Evolutionary conservation across 2,888 invertebrate species (phyloP), one percentile per base, ranked within the genome.

Genomic region (Tiphia femorata): DNA sequence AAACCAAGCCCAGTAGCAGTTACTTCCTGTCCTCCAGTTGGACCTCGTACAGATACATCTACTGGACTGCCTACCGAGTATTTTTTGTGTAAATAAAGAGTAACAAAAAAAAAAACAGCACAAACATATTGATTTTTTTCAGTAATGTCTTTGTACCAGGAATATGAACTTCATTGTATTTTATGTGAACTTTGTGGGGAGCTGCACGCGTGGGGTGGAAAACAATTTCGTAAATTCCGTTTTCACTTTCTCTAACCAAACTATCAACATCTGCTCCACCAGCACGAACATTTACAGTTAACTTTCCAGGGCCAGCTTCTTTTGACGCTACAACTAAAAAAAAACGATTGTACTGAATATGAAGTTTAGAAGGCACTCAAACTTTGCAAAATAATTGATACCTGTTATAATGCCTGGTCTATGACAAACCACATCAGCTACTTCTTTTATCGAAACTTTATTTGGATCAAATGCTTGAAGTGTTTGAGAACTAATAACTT

Each of bases 171-270:
- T 93, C 94, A 82, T 96, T 96, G 85, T 95, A 96, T 68, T 92
- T 89, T 46, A 97, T 88, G 58, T 92, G 90, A 53, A 98, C 88
- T 71, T 92, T 88, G 82, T 98, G 97, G 1, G 95, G 93, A 17
- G 96, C 94, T 1, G 95, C 92, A 30, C 93, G 86, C 0, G 91
- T 90, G 0, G 97, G 97, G 81, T 95, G 94, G 85, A 96, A 97
- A 56, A 93, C 90, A 21, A 94, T 90, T 84, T 94, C 93, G 84
- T 93, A 92, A 49, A 93, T 85, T 21, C 92, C 91, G 68, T 90
- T 90, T 40, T 89, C 87, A 54, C 88, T 87, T 51, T 93, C 90
- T 16, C 93, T 86, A 61, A 96, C 89, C 59, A 92, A 89, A 79
- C 95, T 93, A 19, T 94, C 92, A 3, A 96, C 94, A 62, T 92